Conservation (phyloP, 2,113 vertebrate genomes). For the Alaudala cheleensis region DNA sequence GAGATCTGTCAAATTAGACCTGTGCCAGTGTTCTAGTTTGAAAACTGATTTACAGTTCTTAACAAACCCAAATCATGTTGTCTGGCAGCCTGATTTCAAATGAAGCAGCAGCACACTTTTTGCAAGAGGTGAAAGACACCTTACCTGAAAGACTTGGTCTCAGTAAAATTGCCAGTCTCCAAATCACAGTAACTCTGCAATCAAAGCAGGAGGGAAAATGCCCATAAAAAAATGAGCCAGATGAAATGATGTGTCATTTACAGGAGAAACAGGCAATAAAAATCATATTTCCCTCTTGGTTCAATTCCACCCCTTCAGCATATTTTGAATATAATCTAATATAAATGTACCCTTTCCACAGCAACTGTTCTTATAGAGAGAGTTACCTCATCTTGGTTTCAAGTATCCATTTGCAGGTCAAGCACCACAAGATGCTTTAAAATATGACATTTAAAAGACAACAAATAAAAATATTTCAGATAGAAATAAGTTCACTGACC, state of each 20-base stretch:
- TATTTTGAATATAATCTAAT: background rate
- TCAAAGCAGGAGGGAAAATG: conserved; percentile 56
- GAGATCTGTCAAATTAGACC: background rate
- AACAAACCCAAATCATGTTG: background rate
- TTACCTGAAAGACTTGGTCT: conserved; percentile 6
- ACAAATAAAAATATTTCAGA: background rate
- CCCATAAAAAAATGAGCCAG: conserved; percentile 62
- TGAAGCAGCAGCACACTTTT: background rate
- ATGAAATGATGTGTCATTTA: conserved; percentile 67
- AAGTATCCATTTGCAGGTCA: background rate
- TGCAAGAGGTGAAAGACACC: background rate
- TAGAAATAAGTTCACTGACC: background rate
- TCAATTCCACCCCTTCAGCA: background rate
- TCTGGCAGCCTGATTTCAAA: background rate
- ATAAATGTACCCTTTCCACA: background rate
- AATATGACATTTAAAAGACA: background rate
- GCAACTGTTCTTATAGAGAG: background rate
- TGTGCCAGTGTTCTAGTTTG: background rate
- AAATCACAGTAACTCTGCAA: conserved; percentile 62
- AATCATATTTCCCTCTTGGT: background rate
- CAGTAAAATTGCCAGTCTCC: conserved; percentile 62
- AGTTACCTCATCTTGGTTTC: background rate
- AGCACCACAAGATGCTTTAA: background rate
- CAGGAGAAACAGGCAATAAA: conserved; percentile 4
- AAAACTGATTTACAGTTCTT: background rate